Base-by-base conservation (phyloP, 2,888 invertebrate species). In the Anagyrus pseudococci region DNA sequence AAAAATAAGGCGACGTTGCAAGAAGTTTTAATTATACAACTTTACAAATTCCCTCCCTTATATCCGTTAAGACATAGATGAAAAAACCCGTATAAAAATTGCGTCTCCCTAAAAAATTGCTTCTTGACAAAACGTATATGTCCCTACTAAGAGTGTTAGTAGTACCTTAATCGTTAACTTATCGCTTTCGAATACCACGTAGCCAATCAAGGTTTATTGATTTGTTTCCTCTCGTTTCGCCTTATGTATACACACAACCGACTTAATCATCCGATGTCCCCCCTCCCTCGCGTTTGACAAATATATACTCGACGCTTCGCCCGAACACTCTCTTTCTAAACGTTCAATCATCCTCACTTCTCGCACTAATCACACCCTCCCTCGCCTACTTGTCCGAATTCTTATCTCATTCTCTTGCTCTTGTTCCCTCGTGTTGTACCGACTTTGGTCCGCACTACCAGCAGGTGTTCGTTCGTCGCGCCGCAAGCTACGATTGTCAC, bases 361-460 rank as follows among this genome's bases (percentile, higher is more conserved):
- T 20, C 44, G n/a, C n/a, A n/a, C n/a, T n/a, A n/a, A n/a, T n/a
- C n/a, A n/a, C n/a, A n/a, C n/a, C n/a, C n/a, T n/a, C n/a, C n/a
- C n/a, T n/a, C 17, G 6, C 20, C 17, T 25, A 17, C 22, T 52
- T 29, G 17, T 37, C 55, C 23, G n/a, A 20, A 37, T 41, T n/a
- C 20, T 20, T 40, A 41, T 22, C 50, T 19, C 33, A 20, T 22
- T 22, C 7, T 4, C 19, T 37, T 17, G 8, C 13, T 41, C n/a
- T 50, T 46, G 25, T 40, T 41, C 48, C 13, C 41, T 60, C 61
- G 37, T 41, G 49, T 46, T 77, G 77, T 78, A 73, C 75, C 76
- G 69, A n/a, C n/a, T 73, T 79, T 79, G 79, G 79, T 79, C 79
- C 79, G 71, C 79, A 77, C 78, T 78, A 79, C 79, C 78, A 79